Conservation (phyloP, 2,888 invertebrate genomes). For the Tiliacea aurago region DNA sequence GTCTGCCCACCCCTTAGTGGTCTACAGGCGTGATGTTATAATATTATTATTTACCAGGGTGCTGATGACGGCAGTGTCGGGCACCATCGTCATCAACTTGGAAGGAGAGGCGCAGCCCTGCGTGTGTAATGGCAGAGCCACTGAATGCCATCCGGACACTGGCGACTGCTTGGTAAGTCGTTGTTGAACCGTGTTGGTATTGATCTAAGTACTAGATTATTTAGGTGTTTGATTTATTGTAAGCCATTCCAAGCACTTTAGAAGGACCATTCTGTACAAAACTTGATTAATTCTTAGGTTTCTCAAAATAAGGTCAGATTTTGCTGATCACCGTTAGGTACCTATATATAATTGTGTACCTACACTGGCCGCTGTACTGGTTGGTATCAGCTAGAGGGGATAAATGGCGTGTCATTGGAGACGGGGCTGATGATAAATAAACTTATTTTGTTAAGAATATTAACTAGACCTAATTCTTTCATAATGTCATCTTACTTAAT, state of each 20-base stretch:
- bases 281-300: background rate
- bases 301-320: background rate
- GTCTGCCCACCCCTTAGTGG: background rate
- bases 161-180: conserved; percentile 95
- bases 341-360: background rate
- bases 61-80: conserved; percentile 87
- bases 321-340: too few relatives aligned
- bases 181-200: background rate
- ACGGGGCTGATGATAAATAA: background rate
- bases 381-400: background rate
- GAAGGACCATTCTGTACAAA: background rate
- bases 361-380: background rate
- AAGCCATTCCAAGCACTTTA: background rate
- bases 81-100: conserved; percentile 94
- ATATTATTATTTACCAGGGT: conserved; percentile 56
- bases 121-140: conserved; percentile 95
- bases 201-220: background rate
- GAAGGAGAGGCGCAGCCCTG: conserved; percentile 95
- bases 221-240: background rate
- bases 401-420: background rate
- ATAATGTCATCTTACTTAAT: background rate
- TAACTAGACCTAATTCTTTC: background rate
- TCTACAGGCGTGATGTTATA: background rate
- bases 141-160: conserved; percentile 95
- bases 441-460: too few relatives aligned